Conservation (phyloP, 2,113 vertebrate genomes). For the Oncorhynchus kisutch region DNA sequence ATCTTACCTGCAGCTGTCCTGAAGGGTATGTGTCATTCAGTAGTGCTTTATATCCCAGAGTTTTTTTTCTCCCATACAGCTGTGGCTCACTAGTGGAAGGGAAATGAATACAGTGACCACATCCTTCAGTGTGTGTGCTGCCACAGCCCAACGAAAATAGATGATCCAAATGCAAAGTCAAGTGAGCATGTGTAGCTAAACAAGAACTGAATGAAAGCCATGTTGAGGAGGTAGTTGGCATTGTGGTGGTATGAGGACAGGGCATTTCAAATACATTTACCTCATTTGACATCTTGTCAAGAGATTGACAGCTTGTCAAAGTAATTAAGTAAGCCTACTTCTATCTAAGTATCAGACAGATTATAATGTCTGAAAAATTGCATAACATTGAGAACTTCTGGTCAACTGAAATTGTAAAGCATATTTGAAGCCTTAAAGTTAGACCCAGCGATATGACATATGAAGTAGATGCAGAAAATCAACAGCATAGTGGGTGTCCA, state of each 20-base stretch:
- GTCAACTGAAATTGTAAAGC: neutral
- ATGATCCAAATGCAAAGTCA: slow-evolving; percentile 13
- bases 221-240: slow-evolving; percentile 4
- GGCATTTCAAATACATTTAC: neutral
- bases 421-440: neutral
- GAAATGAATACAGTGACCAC: slow-evolving; percentile 29
- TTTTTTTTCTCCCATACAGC: neutral
- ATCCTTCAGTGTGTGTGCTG: slow-evolving; percentile 40
- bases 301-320: neutral
- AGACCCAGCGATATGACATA: neutral
- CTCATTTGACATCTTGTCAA: neutral
- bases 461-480: no score
- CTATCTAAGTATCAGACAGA: neutral
- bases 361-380: neutral
- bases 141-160: slow-evolving; percentile 18
- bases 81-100: neutral
- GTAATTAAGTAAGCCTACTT: neutral
- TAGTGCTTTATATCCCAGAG: slow-evolving; percentile 4
- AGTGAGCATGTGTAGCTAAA: slow-evolving; percentile 33
- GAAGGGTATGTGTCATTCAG: slow-evolving; percentile 23
- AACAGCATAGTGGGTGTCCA: no score
- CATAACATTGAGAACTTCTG: neutral
- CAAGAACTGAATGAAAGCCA: slow-evolving; percentile 50
- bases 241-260: slow-evolving; percentile 17
- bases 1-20: slow-evolving; percentile 32